phyloP scores from a whole-genome alignment of 2,888 invertebrate genomes.

The Drosophila villosipedis region DNA sequence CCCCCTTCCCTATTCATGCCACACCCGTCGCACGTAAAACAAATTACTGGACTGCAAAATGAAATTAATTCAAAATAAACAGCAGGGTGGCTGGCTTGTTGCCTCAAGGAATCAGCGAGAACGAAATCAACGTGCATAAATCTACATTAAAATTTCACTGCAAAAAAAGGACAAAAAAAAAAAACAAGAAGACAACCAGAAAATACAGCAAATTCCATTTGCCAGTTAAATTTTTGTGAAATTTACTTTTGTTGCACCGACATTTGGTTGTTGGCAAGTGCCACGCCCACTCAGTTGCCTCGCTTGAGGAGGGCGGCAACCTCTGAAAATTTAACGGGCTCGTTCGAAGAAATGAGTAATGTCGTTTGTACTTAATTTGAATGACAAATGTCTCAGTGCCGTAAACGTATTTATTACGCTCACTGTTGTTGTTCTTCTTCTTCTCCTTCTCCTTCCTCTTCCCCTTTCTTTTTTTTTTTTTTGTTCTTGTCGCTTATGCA shows the following conservation, averaged over 20 bases:
- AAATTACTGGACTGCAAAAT: slow-evolving; percentile 33
- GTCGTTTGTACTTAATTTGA: slow-evolving; percentile 75
- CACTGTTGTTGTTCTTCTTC: slow-evolving; percentile 18
- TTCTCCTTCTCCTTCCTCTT: neutral
- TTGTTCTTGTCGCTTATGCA: slow-evolving; percentile 12
- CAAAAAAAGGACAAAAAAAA: neutral
- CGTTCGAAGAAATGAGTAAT: slow-evolving; percentile 64
- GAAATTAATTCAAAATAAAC: slow-evolving; percentile 47
- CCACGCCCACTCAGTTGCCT: slow-evolving; percentile 9
- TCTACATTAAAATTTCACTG: slow-evolving; percentile 46
- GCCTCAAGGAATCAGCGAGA: slow-evolving; percentile 17
- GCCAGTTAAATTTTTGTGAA: slow-evolving; percentile 25
- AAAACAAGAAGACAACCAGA: neutral
- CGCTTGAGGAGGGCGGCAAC: neutral
- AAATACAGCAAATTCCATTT: slow-evolving; percentile 11
- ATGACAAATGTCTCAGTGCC: slow-evolving; percentile 70
- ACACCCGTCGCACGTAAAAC: slow-evolving; percentile 3
- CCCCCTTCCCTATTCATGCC: accelerated
- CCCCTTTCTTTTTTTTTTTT: neutral
- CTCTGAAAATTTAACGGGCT: slow-evolving; percentile 25
- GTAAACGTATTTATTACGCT: slow-evolving; percentile 70
- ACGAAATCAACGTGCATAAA: slow-evolving; percentile 47
- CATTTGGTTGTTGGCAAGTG: slow-evolving; percentile 10
- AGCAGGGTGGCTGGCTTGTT: slow-evolving; percentile 13
- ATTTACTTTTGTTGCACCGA: slow-evolving; percentile 8